Conservation (phyloP, 2,888 invertebrate genomes). For the Folsomia candida region DNA sequence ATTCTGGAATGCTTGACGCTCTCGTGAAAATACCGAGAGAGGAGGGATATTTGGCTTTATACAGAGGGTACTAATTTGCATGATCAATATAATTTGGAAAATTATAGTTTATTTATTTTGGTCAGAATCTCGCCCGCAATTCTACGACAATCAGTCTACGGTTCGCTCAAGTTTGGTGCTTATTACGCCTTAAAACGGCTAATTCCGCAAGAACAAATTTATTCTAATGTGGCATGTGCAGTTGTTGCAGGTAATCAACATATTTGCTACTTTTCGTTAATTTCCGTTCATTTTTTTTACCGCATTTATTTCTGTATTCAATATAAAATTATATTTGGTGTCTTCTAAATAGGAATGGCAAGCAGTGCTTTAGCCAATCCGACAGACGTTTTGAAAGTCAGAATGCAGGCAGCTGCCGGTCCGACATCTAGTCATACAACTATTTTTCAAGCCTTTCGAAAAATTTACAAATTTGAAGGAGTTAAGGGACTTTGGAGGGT, state of each 20-base stretch:
- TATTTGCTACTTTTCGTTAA: slow-evolving; percentile 55
- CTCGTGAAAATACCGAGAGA: slow-evolving; percentile 78
- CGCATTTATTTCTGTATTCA: no score
- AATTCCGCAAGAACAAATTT: slow-evolving; percentile 55
- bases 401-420: slow-evolving; percentile 85
- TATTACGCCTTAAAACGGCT: slow-evolving; percentile 84
- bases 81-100: no score
- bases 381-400: slow-evolving; percentile 91
- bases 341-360: slow-evolving; percentile 76
- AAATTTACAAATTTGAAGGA: slow-evolving; percentile 81
- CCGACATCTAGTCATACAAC: slow-evolving; percentile 55
- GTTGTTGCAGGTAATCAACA: slow-evolving; percentile 56
- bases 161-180: slow-evolving; percentile 93
- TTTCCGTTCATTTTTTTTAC: no score
- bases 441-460: slow-evolving; percentile 73
- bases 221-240: slow-evolving; percentile 56
- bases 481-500: slow-evolving; percentile 81
- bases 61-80: slow-evolving; percentile 88
- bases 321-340: background rate
- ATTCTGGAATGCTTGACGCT: slow-evolving; percentile 90
- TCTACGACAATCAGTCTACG: slow-evolving; percentile 88
- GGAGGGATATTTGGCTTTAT: slow-evolving; percentile 81
- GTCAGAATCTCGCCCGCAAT: slow-evolving; percentile 89
- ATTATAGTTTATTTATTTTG: no score
- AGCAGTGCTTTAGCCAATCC: slow-evolving; percentile 95